phyloP scores from a whole-genome alignment of 2,797 vertebrate species.

The Eleutherodactylus coqui region DNA sequence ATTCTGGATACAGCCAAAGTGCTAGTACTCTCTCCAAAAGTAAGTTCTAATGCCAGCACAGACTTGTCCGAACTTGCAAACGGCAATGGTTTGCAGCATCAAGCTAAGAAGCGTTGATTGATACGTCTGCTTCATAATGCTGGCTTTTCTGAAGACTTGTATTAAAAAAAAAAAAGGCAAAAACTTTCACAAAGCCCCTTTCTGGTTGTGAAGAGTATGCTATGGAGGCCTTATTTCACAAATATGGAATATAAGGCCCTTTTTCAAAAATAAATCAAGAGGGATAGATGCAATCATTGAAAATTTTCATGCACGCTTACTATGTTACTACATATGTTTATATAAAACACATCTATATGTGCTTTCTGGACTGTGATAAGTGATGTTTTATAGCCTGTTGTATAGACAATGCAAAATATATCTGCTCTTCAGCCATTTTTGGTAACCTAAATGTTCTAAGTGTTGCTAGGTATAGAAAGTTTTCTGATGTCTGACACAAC shows the following conservation, averaged over 20 bases:
- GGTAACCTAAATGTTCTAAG: slow-evolving; percentile 96
- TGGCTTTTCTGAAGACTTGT: slow-evolving; percentile 82
- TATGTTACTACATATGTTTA: slow-evolving; percentile 99
- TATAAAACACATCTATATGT: slow-evolving; percentile 99
- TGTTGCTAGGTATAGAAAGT: slow-evolving; percentile 98
- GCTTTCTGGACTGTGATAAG: slow-evolving; percentile 99
- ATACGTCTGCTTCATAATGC: slow-evolving; percentile 77
- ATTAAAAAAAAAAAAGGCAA: slow-evolving; percentile 65
- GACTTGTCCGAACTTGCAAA: slow-evolving; percentile 79
- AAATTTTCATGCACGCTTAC: slow-evolving; percentile 97
- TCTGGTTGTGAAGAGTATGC: slow-evolving; percentile 85
- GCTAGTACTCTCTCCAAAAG: slow-evolving; percentile 80
- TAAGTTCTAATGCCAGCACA: slow-evolving; percentile 76
- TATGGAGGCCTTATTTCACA: slow-evolving; percentile 89
- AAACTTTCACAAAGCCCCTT: slow-evolving; percentile 84
- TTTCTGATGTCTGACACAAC: slow-evolving; percentile 89
- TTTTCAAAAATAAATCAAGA: slow-evolving; percentile 78
- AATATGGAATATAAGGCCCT: slow-evolving; percentile 86
- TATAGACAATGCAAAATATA: slow-evolving; percentile 99
- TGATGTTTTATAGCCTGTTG: slow-evolving; percentile 99
- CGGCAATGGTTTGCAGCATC: slow-evolving; percentile 72
- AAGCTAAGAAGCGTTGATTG: slow-evolving; percentile 76
- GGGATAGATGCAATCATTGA: slow-evolving; percentile 84
- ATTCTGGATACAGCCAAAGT: slow-evolving; percentile 88
- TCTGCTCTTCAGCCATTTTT: slow-evolving; percentile 94